Base-by-base conservation (phyloP, 2,888 invertebrate genomes). In the Pseudococcus jackbeardsleyi region DNA sequence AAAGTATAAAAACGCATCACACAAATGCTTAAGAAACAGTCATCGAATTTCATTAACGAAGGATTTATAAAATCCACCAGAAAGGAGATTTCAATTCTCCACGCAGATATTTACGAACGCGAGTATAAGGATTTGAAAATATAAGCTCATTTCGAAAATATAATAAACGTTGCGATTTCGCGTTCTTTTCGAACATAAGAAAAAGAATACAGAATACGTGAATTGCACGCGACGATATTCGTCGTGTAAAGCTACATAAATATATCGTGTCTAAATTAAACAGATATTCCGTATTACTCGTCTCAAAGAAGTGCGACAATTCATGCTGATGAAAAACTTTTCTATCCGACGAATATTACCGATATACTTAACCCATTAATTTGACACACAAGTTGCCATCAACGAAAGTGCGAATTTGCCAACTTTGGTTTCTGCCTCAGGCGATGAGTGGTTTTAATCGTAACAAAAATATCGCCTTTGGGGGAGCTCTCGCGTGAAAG, bases 11-110 rank as follows among this genome's bases (percentile, higher is more conserved):
- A 59, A 59, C 12, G 11, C 59, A 59, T 59, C 59, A 6, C n/a
- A 59, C 5, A 59, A 59, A 59, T 59, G 46, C 46, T 46, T 46
- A 59, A 59, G n/a, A 59, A 59, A 59, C 59, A 7, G 12, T 64
- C 64, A 22, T 64, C 64, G 22, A 64, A 64, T 64, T 64, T 64
- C 64, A 64, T 64, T 64, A 64, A 64, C 64, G 64, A 64, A 64
- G 22, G 64, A 64, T 64, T 64, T 64, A 64, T 22, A 19, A 22
- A 64, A 64, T 64, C 64, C 7, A 64, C 19, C 64, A 64, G 8
- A 64, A 33, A 33, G 26, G 26, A 19, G 64, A 64, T 64, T 64
- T 19, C 64, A 64, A 15, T 17, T 12, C 15, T 12, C 17, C 17
- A 50, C 17, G 17, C 5, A 15, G 12, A 50, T 17, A 15, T 50